These are phyloP conservation scores for Odobenus rosmarus DNA, from an alignment of 2,113 vertebrate species.

Conservation along the genomic window DNA sequence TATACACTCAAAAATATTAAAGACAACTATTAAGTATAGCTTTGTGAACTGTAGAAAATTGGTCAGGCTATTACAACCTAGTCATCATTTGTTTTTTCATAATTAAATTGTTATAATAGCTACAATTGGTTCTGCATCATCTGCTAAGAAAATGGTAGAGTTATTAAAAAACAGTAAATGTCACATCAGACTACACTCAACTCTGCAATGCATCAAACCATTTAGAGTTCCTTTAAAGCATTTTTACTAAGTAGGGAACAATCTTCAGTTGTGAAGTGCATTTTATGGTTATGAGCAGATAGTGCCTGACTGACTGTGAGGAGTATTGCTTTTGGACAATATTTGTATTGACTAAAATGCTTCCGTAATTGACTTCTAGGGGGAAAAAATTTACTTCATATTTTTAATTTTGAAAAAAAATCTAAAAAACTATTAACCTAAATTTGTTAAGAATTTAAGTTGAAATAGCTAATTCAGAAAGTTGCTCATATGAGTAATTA, in stretches of 20 bases:
- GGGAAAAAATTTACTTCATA: background rate
- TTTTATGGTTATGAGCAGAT: background rate
- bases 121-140: conserved; percentile 76
- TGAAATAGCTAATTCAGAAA: background rate
- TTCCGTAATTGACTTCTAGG: conserved; percentile 13
- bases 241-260: conserved; percentile 47
- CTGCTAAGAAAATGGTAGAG: conserved; percentile 77
- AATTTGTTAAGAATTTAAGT: background rate
- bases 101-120: conserved; percentile 79
- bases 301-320: background rate
- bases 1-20: background rate
- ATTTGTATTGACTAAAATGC: conserved; percentile 41
- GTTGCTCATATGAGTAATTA: background rate
- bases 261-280: conserved; percentile 27
- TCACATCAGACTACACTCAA: conserved; percentile 20
- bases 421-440: background rate
- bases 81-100: conserved; percentile 76
- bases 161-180: conserved; percentile 79
- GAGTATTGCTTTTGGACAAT: background rate
- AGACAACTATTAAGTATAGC: conserved; percentile 3
- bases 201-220: conserved; percentile 50
- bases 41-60: conserved; percentile 68
- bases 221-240: conserved; percentile 52
- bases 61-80: conserved; percentile 46
- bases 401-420: background rate